Evolutionary conservation across 2,113 vertebrate genomes (phyloP), one percentile per base, ranked within the genome.

Genomic region (Hirundichthys speculiger): DNA sequence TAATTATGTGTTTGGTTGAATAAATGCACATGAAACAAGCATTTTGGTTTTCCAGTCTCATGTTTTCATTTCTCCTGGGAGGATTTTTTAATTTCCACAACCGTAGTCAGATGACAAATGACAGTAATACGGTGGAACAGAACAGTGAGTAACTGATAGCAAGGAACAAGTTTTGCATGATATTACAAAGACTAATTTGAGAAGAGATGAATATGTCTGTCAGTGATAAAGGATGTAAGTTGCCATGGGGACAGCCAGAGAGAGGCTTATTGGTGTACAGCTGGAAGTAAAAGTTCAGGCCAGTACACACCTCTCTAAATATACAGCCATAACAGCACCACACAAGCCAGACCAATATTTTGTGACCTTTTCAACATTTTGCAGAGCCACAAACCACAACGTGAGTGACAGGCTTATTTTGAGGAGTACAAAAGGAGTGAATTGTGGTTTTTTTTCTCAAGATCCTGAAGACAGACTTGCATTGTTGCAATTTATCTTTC

Each of bases 161-260:
- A 12, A 9, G 6, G 9, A 34, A 34, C 5, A 34, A 3, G 3
- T 47, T 62, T 42, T 47, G 30, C 24, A 39, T 43, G 12, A 30
- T 18, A 11, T 45, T 38, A 2, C 13, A 39, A 39, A 22, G n/a
- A 24, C 13, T 19, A 6, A 14, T 59, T 68, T 30, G 13, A 52
- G 18, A 49, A 50, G 51, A 45, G 39, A 50, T 30, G 39, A 10
- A 55, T 43, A 18, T 13, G 24, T 65, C 51, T 2, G 24, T 14
- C 51, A 2, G 24, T 14, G 13, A 40, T 39, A 0, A 22, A 74
- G 20, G 22, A 70, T 42, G 42, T 34, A 49, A 50, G 80, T 79
- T 77, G 42, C 67, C 57, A 77, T 82, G 67, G 79, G 50, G 49
- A 82, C 67, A 0, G 22, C 30, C 15, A 9, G 56, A 13, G 12